Percentiles rank a stretch among this genome's conserved stretches.
Evolutionary conservation across 2,888 invertebrate genomes (phyloP).

Genomic region (Aproaerema taeniolella): DNA sequence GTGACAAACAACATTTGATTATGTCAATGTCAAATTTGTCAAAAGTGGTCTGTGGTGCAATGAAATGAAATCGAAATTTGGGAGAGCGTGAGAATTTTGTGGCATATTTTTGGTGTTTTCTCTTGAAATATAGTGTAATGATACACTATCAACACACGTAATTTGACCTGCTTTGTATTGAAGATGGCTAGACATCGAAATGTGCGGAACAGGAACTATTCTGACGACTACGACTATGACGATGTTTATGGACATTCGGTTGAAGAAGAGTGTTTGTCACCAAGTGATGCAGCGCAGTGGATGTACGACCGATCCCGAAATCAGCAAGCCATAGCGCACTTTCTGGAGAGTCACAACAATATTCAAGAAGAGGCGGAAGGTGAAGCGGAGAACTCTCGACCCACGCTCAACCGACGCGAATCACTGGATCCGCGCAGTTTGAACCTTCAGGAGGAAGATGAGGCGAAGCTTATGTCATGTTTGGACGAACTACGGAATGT

Average conservation of each 20-base stretch:
- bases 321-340: conserved; percentile 85
- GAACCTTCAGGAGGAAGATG: conserved; percentile 80
- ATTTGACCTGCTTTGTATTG: background rate
- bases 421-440: conserved; percentile 68
- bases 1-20: no score
- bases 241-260: conserved; percentile 96
- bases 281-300: conserved; percentile 90
- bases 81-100: conserved; percentile 3
- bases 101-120: background rate
- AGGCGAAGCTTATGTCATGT: conserved; percentile 87
- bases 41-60: background rate
- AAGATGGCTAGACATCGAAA: conserved; percentile 92
- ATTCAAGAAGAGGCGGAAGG: conserved; percentile 82
- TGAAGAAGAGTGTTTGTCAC: conserved; percentile 95
- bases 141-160: no score
- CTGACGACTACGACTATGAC: conserved; percentile 94
- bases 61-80: background rate
- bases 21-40: background rate
- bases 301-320: conserved; percentile 88
- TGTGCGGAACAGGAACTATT: conserved; percentile 89
- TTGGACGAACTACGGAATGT: conserved; percentile 89
- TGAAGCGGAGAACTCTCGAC: conserved; percentile 36
- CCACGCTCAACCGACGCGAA: conserved; percentile 49
- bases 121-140: background rate
- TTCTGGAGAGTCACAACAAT: conserved; percentile 85